phyloP scores from a whole-genome alignment of 2,797 vertebrate genomes.

The Pogonophryne albipinna region DNA sequence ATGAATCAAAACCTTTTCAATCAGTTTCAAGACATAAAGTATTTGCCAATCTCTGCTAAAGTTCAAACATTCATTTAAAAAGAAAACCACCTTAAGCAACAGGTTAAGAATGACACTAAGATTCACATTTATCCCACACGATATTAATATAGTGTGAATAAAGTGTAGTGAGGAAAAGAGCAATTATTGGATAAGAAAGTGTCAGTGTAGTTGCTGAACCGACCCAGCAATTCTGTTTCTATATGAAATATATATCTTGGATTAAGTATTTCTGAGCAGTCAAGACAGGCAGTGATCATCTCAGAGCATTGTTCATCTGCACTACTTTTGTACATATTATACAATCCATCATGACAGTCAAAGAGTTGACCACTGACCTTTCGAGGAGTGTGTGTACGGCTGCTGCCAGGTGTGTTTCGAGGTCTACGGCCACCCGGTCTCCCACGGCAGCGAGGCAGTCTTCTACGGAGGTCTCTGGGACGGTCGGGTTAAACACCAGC shows the following conservation, averaged over 20 bases:
- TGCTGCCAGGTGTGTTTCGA: constrained; percentile 84
- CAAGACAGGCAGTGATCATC: background rate
- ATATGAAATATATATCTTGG: background rate
- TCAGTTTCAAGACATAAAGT: background rate
- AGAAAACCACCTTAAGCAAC: constrained; percentile 10
- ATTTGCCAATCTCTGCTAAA: background rate
- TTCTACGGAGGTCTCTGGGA: constrained; percentile 92
- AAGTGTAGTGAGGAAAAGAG: background rate
- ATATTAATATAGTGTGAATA: background rate
- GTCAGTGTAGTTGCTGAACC: background rate
- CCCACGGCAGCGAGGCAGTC: constrained; percentile 91
- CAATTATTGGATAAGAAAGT: background rate
- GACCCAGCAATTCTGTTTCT: background rate
- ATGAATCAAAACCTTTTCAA: background rate
- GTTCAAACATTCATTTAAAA: constrained; percentile 39
- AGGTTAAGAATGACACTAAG: constrained; percentile 27
- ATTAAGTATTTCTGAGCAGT: background rate
- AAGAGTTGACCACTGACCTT: constrained; percentile 84
- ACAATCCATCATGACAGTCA: background rate
- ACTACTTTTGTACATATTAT: background rate
- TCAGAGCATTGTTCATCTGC: background rate
- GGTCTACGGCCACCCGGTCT: constrained; percentile 84
- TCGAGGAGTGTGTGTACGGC: constrained; percentile 88
- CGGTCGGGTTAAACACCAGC: constrained; percentile 91
- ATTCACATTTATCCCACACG: constrained; percentile 18